Base-by-base conservation (phyloP, 1,140 invertebrate genomes). In the Sweltsa coloradensis region DNA sequence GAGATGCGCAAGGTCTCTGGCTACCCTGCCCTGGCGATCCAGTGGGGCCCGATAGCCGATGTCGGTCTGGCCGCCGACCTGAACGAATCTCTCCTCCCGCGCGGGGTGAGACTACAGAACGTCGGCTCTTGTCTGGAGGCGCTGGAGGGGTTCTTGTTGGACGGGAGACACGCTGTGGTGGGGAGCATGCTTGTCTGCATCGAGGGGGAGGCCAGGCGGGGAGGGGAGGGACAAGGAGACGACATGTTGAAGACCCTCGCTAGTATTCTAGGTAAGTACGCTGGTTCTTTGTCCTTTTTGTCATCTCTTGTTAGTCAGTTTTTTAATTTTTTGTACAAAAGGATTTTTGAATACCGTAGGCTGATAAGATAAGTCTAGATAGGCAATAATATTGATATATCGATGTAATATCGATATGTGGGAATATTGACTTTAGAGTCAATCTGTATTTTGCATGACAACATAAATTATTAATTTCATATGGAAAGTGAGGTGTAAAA, bases 41-140 rank as follows among this genome's bases (percentile, higher is more conserved):
- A 83, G 57, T 84, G 79, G 79, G 81, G 80, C 36, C 77, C 78
- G 24, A 65, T 84, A 37, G 81, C 76, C 41, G 81, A 83, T 54
- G 72, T 75, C 23, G 81, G 81, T 41, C 59, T 83, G 5, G 75
- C 90, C n/a, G 76, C 85, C 9, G 83, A 89, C 52, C 81, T 81
- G 67, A 45, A 16, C 24, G 4, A 34, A 22, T 3, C 14, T 47
- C 13, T 47, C n/a, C n/a, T 22, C 19, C 72, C 36, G 55, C 74
- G 85, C 43, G 89, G 89, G 3, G 90, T 87, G 2, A 63, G 89
- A 18, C 87, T 88, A 51, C 89, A 93, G 63, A 71, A 81, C 56
- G 86, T 93, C 47, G 72, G 74, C 0, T 88, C 78, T 0, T 92
- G 88, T 66, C 66, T 93, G 2, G 62, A 73, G 49, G 65, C 74